A percentile compares a stretch with the other conserved stretches of the same genome.
Conservation (phyloP, 2,113 vertebrate species). For the Chaetorhynchus papuensis region DNA sequence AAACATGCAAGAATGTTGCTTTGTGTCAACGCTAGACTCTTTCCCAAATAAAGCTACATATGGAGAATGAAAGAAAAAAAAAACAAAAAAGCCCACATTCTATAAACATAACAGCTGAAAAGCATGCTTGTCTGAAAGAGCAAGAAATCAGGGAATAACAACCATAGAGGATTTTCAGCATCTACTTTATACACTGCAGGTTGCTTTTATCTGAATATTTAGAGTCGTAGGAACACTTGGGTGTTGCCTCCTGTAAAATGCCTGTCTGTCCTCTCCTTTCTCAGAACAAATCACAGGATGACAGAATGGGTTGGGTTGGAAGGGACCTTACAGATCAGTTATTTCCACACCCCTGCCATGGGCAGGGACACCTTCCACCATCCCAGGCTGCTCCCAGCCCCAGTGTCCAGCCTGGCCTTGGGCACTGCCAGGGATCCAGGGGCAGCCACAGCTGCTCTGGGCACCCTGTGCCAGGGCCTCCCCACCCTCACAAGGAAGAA, state of each 20-base stretch:
- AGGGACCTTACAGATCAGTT: not conserved
- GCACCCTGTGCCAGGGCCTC: not conserved
- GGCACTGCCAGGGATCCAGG: not conserved
- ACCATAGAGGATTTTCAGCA: not conserved
- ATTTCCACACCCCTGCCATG: not conserved
- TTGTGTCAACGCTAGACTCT: not conserved
- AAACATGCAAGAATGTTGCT: not conserved
- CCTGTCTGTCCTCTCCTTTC: not conserved
- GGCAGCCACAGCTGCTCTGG: not conserved
- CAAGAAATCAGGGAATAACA: not conserved
- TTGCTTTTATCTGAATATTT: not conserved
- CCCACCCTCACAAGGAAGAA: not conserved
- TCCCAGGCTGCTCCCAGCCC: fast-evolving
- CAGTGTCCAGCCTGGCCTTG: fast-evolving
- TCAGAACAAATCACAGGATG: not conserved
- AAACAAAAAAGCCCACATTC: not conserved
- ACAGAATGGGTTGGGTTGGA: not conserved
- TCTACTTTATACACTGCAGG: not conserved
- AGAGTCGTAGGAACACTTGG: not conserved
- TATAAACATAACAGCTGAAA: not conserved
- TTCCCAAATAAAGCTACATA: not conserved
- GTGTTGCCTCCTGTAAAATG: not conserved
- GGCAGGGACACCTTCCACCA: not conserved
- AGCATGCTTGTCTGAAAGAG: not conserved
- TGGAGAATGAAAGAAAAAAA: not conserved